phyloP scores from a whole-genome alignment of 2,797 vertebrate genomes.

The Typhlichthys subterraneus region DNA sequence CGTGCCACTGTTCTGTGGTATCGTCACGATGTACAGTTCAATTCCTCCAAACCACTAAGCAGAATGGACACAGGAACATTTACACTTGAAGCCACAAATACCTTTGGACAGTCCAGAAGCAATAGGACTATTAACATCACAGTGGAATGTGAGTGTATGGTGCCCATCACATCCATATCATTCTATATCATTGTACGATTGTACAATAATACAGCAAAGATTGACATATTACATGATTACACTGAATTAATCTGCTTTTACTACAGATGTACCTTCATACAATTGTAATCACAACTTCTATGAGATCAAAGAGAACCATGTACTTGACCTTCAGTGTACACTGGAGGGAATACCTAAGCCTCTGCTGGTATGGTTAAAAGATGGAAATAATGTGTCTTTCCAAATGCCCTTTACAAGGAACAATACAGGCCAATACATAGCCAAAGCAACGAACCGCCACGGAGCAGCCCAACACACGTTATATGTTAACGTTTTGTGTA shows the following conservation, averaged over 20 bases:
- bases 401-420: slow-evolving; percentile 11
- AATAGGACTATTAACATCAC: slow-evolving; percentile 24
- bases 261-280: slow-evolving; percentile 47
- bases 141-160: slow-evolving; percentile 59
- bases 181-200: background rate
- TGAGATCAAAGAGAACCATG: slow-evolving; percentile 9
- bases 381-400: background rate
- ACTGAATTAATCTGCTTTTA: background rate
- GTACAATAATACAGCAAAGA: background rate
- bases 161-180: background rate
- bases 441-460: slow-evolving; percentile 39
- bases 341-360: slow-evolving; percentile 42
- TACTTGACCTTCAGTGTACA: slow-evolving; percentile 16
- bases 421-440: slow-evolving; percentile 40
- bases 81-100: slow-evolving; percentile 12
- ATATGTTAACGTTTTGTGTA: slow-evolving; percentile 42
- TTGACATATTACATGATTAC: background rate
- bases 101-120: accelerated
- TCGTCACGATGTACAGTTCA: background rate
- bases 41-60: slow-evolving; percentile 17
- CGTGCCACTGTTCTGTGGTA: slow-evolving; percentile 41
- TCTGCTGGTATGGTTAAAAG: slow-evolving; percentile 28
- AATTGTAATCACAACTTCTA: background rate
- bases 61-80: slow-evolving; percentile 49
- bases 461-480: slow-evolving; percentile 10